These are phyloP conservation scores for Clarias laeviceps DNA, from an alignment of 2,797 vertebrate genomes.

Conservation along the genomic window DNA sequence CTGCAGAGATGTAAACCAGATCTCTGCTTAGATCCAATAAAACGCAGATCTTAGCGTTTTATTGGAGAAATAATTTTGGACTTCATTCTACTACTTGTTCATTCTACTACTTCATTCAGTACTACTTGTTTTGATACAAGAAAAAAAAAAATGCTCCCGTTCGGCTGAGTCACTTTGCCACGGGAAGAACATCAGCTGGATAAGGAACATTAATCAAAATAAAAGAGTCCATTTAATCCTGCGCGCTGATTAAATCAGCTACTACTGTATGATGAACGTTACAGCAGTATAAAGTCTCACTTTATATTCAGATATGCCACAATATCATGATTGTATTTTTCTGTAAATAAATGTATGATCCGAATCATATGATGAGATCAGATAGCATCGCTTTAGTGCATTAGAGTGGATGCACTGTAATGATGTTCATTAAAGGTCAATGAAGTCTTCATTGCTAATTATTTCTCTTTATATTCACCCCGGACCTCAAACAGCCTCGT, in stretches of 20 bases:
- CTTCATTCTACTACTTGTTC: not conserved
- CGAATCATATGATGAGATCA: not conserved
- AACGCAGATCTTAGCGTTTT: not conserved
- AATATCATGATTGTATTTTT: slow-evolving; percentile 25
- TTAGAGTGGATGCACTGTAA: not conserved
- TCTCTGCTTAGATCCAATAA: too few species aligned
- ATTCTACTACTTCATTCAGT: not conserved
- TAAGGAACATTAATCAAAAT: not conserved
- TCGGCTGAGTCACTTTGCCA: too few species aligned
- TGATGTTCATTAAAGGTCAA: slow-evolving; percentile 4
- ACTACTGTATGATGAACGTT: not conserved
- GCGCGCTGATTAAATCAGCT: not conserved
- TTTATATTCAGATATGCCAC: slow-evolving; percentile 33
- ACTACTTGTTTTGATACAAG: not conserved
- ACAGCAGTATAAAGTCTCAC: slow-evolving; percentile 23
- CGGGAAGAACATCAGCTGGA: not conserved
- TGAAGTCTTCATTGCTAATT: not conserved
- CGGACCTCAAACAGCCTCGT: not conserved
- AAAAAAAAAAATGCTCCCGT: not conserved
- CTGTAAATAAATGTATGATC: slow-evolving; percentile 2
- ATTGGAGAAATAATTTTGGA: not conserved
- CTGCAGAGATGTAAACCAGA: too few species aligned
- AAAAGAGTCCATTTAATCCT: slow-evolving; percentile 10
- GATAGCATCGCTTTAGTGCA: not conserved
- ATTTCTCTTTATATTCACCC: not conserved